Evolutionary conservation across 2,797 vertebrate genomes (phyloP), one percentile per base, ranked within the genome.

Genomic region (Micropoecilia bifurca): DNA sequence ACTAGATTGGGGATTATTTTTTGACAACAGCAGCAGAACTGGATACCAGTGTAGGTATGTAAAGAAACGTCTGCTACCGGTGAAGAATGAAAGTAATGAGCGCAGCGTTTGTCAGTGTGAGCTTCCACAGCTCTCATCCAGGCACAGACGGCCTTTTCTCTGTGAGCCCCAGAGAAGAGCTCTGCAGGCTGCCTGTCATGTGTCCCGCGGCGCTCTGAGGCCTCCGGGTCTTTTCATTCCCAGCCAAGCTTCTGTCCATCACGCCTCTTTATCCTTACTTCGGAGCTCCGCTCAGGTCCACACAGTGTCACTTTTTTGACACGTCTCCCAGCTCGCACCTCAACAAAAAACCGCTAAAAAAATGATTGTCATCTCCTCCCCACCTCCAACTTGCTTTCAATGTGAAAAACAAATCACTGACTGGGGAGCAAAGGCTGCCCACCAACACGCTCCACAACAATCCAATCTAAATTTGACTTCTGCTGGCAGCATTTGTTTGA

Each of bases 161-260:
- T 59, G 71, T 85, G 87, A 91, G 92, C 87, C 81, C 75, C 57
- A 45, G 80, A 82, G 81, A 80, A 87, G 79, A 85, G 83, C 85
- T 88, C 81, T 83, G 28, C 81, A 80, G 80, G 85, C 91, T 93
- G 92, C 86, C 92, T 95, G 94, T 95, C 94, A 95, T 89, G 87
- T 92, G 93, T 92, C 91, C 88, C 85, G 71, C 79, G 82, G 83
- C 88, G 90, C 87, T 91, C 79, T 84, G 90, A 92, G 90, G 86
- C 88, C 89, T 94, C 89, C 74, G 82, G 79, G 92, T 93, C 91
- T 91, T 94, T 95, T 95, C 94, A 95, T 95, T 95, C 94, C 87
- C 86, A 92, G 90, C 92, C 94, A 95, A 95, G 95, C 93, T 95
- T 93, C 93, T 96, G 95, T 96, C 95, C 92, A 95, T 96, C 95